Evolutionary conservation across 1,140 invertebrate genomes (phyloP).

Genomic region (Daktulosphaira vitifoliae): DNA sequence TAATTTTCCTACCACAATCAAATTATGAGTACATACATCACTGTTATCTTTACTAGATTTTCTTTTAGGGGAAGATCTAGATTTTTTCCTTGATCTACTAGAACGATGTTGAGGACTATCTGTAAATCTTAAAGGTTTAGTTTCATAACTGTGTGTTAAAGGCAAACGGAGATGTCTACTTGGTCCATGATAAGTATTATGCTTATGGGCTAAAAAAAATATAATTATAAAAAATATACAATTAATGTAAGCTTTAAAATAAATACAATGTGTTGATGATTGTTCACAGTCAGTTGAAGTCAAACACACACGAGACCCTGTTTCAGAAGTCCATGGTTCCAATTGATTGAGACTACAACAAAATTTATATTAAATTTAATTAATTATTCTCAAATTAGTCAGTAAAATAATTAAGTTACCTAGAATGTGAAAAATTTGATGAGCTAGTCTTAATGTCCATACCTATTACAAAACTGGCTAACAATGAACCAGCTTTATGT

Average conservation of each 20-base stretch:
- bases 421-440: not conserved
- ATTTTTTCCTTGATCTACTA: constrained; percentile 19
- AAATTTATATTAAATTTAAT: not conserved
- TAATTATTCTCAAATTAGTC: no score
- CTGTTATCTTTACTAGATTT: not conserved
- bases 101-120: constrained; percentile 64
- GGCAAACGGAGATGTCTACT: constrained; percentile 57
- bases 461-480: constrained; percentile 79
- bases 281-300: not conserved
- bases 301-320: not conserved
- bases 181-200: constrained; percentile 86
- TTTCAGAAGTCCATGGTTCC: not conserved
- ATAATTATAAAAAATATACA: not conserved
- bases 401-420: not conserved
- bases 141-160: constrained; percentile 43
- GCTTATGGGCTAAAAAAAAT: constrained; percentile 52
- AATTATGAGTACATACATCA: not conserved
- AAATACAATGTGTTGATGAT: not conserved
- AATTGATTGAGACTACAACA: not conserved
- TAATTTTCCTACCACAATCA: no score
- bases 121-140: constrained; percentile 61
- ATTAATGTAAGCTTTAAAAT: not conserved
- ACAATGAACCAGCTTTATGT: constrained; percentile 81
- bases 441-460: not conserved
- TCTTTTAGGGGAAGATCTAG: not conserved